Conservation (phyloP, 2,888 invertebrate genomes). For the Apantesis nais region DNA sequence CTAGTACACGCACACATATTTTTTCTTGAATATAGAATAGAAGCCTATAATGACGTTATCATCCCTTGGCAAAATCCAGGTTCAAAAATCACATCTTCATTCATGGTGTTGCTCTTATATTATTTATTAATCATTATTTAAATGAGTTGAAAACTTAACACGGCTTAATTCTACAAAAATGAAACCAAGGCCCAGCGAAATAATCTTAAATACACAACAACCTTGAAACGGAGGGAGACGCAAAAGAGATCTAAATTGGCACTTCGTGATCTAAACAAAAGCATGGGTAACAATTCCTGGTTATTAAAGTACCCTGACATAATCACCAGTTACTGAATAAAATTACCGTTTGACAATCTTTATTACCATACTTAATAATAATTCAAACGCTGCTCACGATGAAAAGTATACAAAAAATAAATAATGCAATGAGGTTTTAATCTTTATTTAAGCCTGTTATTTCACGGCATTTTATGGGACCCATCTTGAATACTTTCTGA, state of each 20-base stretch:
- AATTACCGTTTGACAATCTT: constrained; percentile 58
- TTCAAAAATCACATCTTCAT: too few species aligned
- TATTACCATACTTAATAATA: constrained; percentile 53
- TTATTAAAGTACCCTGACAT: constrained; percentile 42
- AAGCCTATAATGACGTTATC: too few species aligned
- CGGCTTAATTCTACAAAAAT: background rate
- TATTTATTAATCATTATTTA: background rate
- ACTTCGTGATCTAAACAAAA: constrained; percentile 44
- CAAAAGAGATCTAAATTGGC: constrained; percentile 35
- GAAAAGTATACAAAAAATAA: constrained; percentile 36
- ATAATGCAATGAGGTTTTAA: constrained; percentile 41
- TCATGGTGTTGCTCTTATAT: background rate
- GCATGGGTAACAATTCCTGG: constrained; percentile 42
- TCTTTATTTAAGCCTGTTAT: constrained; percentile 24
- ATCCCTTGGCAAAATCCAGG: too few species aligned
- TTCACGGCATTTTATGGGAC: constrained; percentile 15
- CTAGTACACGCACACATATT: too few species aligned
- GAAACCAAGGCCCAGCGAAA: background rate
- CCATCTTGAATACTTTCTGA: constrained; percentile 2
- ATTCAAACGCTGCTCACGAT: constrained; percentile 43
- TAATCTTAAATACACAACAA: constrained; percentile 11
- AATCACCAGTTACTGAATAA: constrained; percentile 57
- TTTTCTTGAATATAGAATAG: too few species aligned
- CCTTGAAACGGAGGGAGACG: constrained; percentile 11
- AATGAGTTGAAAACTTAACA: background rate